These are phyloP conservation scores for Oncorhynchus masou DNA, from an alignment of 2,113 vertebrate genomes.

Conservation along the genomic window DNA sequence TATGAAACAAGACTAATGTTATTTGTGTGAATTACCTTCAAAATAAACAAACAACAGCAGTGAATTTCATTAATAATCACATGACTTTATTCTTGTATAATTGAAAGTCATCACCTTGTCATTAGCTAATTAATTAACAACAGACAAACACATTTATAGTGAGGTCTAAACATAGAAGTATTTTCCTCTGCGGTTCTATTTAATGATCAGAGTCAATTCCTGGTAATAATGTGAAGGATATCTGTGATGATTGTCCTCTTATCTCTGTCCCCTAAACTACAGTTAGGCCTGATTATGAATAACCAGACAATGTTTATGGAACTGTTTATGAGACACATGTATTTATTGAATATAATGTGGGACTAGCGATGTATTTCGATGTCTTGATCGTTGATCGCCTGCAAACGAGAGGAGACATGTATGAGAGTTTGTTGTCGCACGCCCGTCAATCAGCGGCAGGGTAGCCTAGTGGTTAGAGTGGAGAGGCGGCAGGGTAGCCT, in stretches of 20 bases:
- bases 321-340: background rate
- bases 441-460: no score
- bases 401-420: no score
- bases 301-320: no score
- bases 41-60: slow-evolving; percentile 46
- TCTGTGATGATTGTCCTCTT: background rate
- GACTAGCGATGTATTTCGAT: no score
- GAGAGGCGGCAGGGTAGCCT: no score
- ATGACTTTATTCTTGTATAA: background rate
- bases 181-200: background rate
- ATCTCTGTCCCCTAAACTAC: no score
- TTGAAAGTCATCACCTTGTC: background rate
- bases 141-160: background rate
- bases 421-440: no score
- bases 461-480: no score
- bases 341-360: background rate
- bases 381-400: no score
- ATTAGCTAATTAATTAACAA: background rate
- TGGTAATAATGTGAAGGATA: background rate
- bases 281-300: no score
- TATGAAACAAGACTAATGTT: slow-evolving; percentile 38
- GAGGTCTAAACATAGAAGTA: background rate
- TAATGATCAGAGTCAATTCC: background rate
- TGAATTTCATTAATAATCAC: slow-evolving; percentile 37
- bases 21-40: slow-evolving; percentile 63